Percentiles rank a stretch among this genome's conserved stretches.
phyloP scores from a whole-genome alignment of 2,888 invertebrate species.

The Melanargia galathea region DNA sequence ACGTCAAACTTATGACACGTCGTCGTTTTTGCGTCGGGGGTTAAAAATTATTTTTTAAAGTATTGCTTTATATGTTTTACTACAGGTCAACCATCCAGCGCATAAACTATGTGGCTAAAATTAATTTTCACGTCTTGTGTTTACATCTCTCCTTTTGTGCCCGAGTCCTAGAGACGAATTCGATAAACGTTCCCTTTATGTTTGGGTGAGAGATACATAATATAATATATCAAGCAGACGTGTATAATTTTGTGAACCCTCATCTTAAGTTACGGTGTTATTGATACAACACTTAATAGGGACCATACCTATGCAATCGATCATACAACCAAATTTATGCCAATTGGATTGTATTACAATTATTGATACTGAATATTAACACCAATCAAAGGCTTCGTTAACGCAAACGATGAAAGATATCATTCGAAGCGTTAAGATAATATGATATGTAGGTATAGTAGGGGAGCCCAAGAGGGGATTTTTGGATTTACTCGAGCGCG shows the following conservation, averaged over 20 bases:
- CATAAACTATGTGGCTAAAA: too few relatives aligned
- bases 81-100: too few relatives aligned
- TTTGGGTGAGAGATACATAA: not conserved
- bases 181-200: not conserved
- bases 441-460: not conserved
- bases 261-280: not conserved
- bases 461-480: too few relatives aligned
- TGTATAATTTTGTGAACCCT: not conserved
- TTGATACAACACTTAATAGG: conserved; percentile 5
- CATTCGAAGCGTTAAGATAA: conserved; percentile 20
- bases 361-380: conserved; percentile 25
- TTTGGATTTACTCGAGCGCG: too few relatives aligned
- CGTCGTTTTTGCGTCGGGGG: too few relatives aligned
- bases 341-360: conserved; percentile 29
- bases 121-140: too few relatives aligned
- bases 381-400: conserved; percentile 27
- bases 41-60: too few relatives aligned
- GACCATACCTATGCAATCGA: conserved; percentile 12
- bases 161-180: not conserved
- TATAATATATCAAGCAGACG: not conserved
- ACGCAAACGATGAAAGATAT: conserved; percentile 20
- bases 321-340: conserved; percentile 27
- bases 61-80: too few relatives aligned
- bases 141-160: not conserved
- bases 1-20: too few relatives aligned